Evolutionary conservation across 2,797 vertebrate species (phyloP).

Genomic region (Sebastes cheni): DNA sequence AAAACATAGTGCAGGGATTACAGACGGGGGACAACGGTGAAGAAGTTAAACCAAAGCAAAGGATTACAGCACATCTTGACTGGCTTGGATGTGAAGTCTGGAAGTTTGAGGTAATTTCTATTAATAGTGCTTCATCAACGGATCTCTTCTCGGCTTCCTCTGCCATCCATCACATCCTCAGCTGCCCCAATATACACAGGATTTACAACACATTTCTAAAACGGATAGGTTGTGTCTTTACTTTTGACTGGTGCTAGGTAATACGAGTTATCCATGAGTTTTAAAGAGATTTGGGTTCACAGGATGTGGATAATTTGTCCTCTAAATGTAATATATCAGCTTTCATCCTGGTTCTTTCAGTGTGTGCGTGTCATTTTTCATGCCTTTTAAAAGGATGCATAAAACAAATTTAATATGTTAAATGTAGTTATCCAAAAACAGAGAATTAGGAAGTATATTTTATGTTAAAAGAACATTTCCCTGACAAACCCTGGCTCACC

Average conservation of each 20-base stretch:
- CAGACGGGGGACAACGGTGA: constrained; percentile 65
- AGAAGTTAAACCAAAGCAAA: constrained; percentile 67
- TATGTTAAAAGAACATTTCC: constrained; percentile 2
- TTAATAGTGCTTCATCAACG: constrained; percentile 62
- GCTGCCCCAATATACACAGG: constrained; percentile 30
- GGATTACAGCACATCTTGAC: constrained; percentile 57
- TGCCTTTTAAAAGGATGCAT: not conserved
- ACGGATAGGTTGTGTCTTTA: constrained; percentile 21
- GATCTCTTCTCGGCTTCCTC: constrained; percentile 47
- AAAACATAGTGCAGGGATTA: constrained; percentile 71
- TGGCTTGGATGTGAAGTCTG: constrained; percentile 47
- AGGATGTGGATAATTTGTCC: constrained; percentile 26
- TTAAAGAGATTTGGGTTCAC: constrained; percentile 38
- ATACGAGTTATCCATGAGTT: constrained; percentile 23
- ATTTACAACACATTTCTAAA: constrained; percentile 42
- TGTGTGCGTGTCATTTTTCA: not conserved
- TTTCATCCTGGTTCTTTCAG: not conserved
- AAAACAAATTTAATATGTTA: not conserved
- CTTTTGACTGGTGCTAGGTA: constrained; percentile 19
- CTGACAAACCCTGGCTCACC: constrained; percentile 8
- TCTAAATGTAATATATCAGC: constrained; percentile 14
- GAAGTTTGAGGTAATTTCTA: constrained; percentile 66
- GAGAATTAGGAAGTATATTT: not conserved
- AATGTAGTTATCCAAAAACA: not conserved
- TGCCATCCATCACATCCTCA: constrained; percentile 51